Base-by-base conservation (phyloP, 2,797 vertebrate species). In the Etheostoma perlongum region DNA sequence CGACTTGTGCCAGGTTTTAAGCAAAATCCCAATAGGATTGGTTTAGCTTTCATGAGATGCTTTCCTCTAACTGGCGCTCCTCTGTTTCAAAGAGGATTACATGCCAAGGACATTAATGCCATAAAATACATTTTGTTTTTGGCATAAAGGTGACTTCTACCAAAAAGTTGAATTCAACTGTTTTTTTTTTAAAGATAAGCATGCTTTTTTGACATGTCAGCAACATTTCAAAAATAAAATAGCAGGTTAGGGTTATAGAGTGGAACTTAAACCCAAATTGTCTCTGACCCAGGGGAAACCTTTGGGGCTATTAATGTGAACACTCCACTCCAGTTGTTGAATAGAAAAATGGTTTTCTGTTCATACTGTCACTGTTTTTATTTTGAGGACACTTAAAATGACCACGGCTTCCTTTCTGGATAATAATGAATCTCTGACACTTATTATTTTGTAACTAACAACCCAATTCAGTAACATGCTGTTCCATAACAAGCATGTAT, bases 81-180 rank as follows among this genome's bases (percentile, higher is more conserved):
- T 81, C 72, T 81, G 71, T 91, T 91, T 90, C 74, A 92, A 89
- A 92, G 83, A 89, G 83, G 86, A 93, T 93, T 92, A 92, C 76
- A 88, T 71, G 60, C 75, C 76, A 90, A 89, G 86, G 87, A 85
- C 76, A 87, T 85, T 90, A 88, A 85, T 85, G 65, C 62, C 58
- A 79, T 69, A 84, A 88, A 87, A 82, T 84, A 63, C 40, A 52
- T 73, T 79, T 82, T 40, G 48, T 81, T 72, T 74, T 40, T 13
- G 67, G 78, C 66, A 53, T 79, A 86, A 88, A 90, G 74, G 82
- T 93, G 85, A 89, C 85, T 79, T 52, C n/a, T 60, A 54, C 33
- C 57, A 51, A 68, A 60, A 77, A 74, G 18, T 40, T 15, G 1
- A 75, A 69, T 62, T 67, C 0, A 47, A 53, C 23, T 61, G 78